Percentiles rank a stretch among this genome's conserved stretches.
These are phyloP conservation scores for Drosophila neonasuta DNA, from an alignment of 2,888 invertebrate species.

Conservation along the genomic window DNA sequence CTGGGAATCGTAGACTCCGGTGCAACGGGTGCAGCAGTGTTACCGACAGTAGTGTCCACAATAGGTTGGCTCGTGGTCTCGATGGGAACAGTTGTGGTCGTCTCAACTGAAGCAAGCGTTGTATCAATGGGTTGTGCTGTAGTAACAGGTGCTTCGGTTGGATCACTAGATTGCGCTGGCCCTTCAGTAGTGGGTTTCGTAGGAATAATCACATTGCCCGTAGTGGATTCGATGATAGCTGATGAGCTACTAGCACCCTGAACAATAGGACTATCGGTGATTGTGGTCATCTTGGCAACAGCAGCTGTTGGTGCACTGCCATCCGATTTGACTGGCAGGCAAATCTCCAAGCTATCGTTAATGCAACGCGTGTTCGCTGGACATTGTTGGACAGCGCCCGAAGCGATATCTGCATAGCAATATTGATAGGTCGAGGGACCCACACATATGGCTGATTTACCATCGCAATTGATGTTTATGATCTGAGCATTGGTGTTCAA, in stretches of 20 bases:
- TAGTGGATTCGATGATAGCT: slow-evolving; percentile 31
- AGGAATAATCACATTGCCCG: slow-evolving; percentile 3
- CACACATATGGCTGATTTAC: slow-evolving; percentile 76
- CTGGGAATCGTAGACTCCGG: slow-evolving; percentile 28
- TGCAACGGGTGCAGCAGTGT: slow-evolving; percentile 18
- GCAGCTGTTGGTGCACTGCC: slow-evolving; percentile 38
- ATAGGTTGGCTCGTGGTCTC: slow-evolving; percentile 31
- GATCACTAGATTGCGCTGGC: neutral
- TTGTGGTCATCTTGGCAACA: slow-evolving; percentile 61
- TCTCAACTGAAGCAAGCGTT: slow-evolving; percentile 2
- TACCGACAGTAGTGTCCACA: slow-evolving; percentile 18
- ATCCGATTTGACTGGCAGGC: slow-evolving; percentile 66
- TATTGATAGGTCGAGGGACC: slow-evolving; percentile 75
- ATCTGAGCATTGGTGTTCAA: slow-evolving; percentile 42
- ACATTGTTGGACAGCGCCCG: slow-evolving; percentile 62
- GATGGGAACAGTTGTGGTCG: slow-evolving; percentile 1
- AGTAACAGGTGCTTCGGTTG: slow-evolving; percentile 5
- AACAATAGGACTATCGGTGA: slow-evolving; percentile 45
- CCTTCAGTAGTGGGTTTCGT: slow-evolving; percentile 30
- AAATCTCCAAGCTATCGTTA: slow-evolving; percentile 76
- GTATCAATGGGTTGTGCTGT: slow-evolving; percentile 26
- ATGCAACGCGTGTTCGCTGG: slow-evolving; percentile 73
- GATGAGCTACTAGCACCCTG: slow-evolving; percentile 32
- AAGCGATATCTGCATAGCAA: slow-evolving; percentile 65
- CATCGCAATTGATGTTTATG: slow-evolving; percentile 72